Evolutionary conservation across 2,113 vertebrate genomes (phyloP).

Genomic region (Carollia perspicillata): DNA sequence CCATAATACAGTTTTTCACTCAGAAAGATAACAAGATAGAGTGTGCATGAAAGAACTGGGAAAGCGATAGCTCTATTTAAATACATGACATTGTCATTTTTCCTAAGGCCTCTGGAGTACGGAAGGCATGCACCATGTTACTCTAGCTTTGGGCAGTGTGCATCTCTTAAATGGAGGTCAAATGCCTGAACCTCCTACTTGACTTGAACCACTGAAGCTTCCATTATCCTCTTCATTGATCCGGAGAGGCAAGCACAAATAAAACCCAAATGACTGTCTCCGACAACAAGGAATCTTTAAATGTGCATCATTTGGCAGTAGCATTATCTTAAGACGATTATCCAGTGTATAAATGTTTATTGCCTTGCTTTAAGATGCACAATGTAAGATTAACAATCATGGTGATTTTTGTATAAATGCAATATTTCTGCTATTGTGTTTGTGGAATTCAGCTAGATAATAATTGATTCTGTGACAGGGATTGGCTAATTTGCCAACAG

Average conservation of each 20-base stretch:
- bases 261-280: slow-evolving; percentile 68
- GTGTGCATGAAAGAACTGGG: neutral
- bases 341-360: slow-evolving; percentile 81
- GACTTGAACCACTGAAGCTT: slow-evolving; percentile 54
- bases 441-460: slow-evolving; percentile 84
- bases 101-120: neutral
- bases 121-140: fast-evolving
- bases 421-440: slow-evolving; percentile 85
- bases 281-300: slow-evolving; percentile 79
- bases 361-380: slow-evolving; percentile 79
- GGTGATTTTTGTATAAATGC: slow-evolving; percentile 77
- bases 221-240: slow-evolving; percentile 73
- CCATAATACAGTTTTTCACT: neutral
- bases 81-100: neutral
- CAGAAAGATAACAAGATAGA: neutral
- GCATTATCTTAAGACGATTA: slow-evolving; percentile 80
- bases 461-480: slow-evolving; percentile 88
- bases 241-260: slow-evolving; percentile 73
- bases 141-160: neutral
- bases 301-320: slow-evolving; percentile 78
- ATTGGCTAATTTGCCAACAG: slow-evolving; percentile 88
- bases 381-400: slow-evolving; percentile 81
- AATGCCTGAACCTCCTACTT: slow-evolving; percentile 45
- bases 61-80: neutral
- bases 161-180: slow-evolving; percentile 42